These are phyloP conservation scores for Bedellia somnulentella DNA, from an alignment of 2,888 invertebrate genomes.

Conservation along the genomic window DNA sequence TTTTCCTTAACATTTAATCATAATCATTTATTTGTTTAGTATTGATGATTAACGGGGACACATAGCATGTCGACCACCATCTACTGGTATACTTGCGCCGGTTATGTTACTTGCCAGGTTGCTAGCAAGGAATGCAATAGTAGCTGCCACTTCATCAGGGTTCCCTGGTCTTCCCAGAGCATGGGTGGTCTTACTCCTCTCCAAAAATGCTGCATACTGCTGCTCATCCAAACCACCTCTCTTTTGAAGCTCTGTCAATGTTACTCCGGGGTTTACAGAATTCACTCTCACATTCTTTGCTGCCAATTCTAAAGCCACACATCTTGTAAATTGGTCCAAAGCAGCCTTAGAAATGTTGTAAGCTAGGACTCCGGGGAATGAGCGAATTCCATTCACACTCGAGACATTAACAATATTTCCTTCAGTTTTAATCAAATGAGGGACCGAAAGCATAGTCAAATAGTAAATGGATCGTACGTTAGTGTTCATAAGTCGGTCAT, in stretches of 20 bases:
- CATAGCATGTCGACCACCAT: slow-evolving; percentile 94
- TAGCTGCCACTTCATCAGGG: slow-evolving; percentile 83
- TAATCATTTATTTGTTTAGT: background rate
- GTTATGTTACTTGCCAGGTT: slow-evolving; percentile 88
- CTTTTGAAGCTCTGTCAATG: slow-evolving; percentile 84
- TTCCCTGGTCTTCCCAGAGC: slow-evolving; percentile 86
- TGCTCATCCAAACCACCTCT: slow-evolving; percentile 83
- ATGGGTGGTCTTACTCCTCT: slow-evolving; percentile 84
- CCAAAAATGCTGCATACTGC: slow-evolving; percentile 81
- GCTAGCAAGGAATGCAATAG: slow-evolving; percentile 91
- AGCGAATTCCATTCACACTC: slow-evolving; percentile 87
- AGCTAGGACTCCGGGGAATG: slow-evolving; percentile 87
- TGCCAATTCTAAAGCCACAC: slow-evolving; percentile 86
- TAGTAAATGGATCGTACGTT: slow-evolving; percentile 85
- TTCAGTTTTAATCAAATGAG: slow-evolving; percentile 78
- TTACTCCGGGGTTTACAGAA: slow-evolving; percentile 91
- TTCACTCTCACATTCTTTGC: slow-evolving; percentile 85
- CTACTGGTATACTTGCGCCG: slow-evolving; percentile 85
- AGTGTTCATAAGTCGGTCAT: slow-evolving; percentile 85
- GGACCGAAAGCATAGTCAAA: slow-evolving; percentile 84
- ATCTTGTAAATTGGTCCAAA: slow-evolving; percentile 92
- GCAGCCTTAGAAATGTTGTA: slow-evolving; percentile 94
- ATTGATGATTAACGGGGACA: slow-evolving; percentile 74
- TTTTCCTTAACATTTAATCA: too few relatives aligned
- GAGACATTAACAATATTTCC: slow-evolving; percentile 96